Evolutionary conservation across 1,140 invertebrate genomes (phyloP), one percentile per base, ranked within the genome.

Genomic region (Heliconius hermathena): DNA sequence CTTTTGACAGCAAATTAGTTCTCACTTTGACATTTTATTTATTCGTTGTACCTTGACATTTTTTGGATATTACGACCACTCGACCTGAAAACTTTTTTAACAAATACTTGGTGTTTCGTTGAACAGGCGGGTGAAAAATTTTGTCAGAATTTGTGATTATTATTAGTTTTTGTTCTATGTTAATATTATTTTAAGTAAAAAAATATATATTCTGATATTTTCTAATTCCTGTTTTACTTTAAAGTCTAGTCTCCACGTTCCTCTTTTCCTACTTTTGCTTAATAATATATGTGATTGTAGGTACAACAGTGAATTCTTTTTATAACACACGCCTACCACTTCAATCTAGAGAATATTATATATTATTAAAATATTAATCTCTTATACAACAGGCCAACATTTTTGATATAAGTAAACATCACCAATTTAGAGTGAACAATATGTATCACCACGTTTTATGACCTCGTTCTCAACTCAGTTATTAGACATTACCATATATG

Each of bases 401-500:
- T 66, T 66, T 26, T 26, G 22, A 8, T 16, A 29, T 16, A 29
- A 26, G 22, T 66, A 66, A n/a, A 26, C n/a, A 8, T 66, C 22
- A 16, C n/a, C 60, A 16, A 13, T 29, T 66, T 29, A 29, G 11
- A 66, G 22, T 66, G 13, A 66, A 66, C 60, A 66, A 9, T 66
- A 57, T 57, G 54, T 57, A 66, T 29, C 60, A 22, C 11, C 16
- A 76, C 74, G 57, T 46, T 70, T 46, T 29, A n/a, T 38, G 74
- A 76, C 74, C 74, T 76, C 74, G 74, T 66, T 66, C 22, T 29
- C 52, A 46, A 75, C 54, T 38, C 29, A 46, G 26, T 76, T 76
- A 41, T 46, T 70, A 46, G 52, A 26, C 33, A 70, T 76, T 76
- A 76, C 57, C 74, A 76, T 76, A 70, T n/a, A 41, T 70, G 74